Evolutionary conservation across 2,113 vertebrate species (phyloP).

Genomic region (Damaliscus lunatus): DNA sequence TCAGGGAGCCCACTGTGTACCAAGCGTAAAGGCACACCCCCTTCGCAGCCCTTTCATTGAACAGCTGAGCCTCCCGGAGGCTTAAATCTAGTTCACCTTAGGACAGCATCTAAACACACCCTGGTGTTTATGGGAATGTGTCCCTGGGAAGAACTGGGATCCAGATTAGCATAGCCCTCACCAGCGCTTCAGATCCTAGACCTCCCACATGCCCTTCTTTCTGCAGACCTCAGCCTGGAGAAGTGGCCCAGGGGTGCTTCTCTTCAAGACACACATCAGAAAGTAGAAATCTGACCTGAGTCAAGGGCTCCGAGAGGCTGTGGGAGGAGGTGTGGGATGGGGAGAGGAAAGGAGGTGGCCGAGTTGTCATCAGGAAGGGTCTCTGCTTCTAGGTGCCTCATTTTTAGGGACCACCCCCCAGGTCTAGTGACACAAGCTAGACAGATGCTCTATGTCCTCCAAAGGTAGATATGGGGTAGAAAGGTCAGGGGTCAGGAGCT

Average conservation of each 20-base stretch:
- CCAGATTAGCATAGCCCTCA: not conserved
- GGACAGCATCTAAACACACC: not conserved
- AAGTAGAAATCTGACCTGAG: not conserved
- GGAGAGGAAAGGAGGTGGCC: not conserved
- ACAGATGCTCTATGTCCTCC: not conserved
- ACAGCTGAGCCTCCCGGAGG: not conserved
- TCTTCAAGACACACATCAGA: not conserved
- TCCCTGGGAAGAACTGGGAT: not conserved
- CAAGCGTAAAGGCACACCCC: not conserved
- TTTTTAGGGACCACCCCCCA: not conserved
- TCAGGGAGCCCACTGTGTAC: not conserved
- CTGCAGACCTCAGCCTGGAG: not conserved
- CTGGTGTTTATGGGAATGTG: not conserved
- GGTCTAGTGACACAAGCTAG: not conserved
- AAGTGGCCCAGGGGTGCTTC: not conserved
- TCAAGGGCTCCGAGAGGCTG: not conserved
- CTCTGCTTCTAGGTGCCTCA: not conserved
- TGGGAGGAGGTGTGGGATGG: not conserved
- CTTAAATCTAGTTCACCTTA: not conserved
- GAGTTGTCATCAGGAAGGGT: not conserved
- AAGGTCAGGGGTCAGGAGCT: not conserved
- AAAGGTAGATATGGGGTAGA: not conserved
- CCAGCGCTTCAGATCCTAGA: not conserved
- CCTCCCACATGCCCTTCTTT: too few species aligned
- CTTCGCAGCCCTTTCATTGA: accelerated